Evolutionary conservation across 2,797 vertebrate genomes (phyloP), one percentile per base, ranked within the genome.

Genomic region (Trachurus trachurus): DNA sequence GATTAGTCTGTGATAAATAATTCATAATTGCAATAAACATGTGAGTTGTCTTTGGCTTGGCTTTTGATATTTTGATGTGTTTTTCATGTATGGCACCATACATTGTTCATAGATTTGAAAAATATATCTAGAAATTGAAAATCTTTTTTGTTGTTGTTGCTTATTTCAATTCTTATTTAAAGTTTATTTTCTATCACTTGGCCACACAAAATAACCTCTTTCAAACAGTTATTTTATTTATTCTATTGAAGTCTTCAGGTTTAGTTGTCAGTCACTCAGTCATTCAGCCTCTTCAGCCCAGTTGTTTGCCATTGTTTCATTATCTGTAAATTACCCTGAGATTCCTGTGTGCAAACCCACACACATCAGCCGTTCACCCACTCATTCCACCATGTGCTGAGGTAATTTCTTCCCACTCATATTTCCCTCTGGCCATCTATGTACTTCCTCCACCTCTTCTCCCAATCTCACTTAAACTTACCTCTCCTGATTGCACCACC

Each of bases 401-500:
- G 37, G 21, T 45, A 66, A 80, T 45, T 26, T 40, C 9, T 1
- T 0, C 11, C n/a, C 15, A 9, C 56, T 67, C 45, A 15, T 63
- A 57, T 54, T 53, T 68, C 64, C 67, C 31, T 81, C 63, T 12
- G 2, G 56, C 58, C 67, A 74, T 61, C 45, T 29, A 58, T 81
- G 74, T 19, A 9, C 52, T 52, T 13, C 11, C 29, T 64, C 56
- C 31, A 56, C 31, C 56, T 44, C 68, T 37, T 15, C 57, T 19
- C 42, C 42, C 57, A 40, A 4, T 22, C 9, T 52, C 31, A 50
- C 54, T 78, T 73, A 66, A 65, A 74, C 42, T 42, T 63, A 34
- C 54, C 57, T 26, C 59, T 65, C 26, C 19, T 62, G 42, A 34
- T 39, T 52, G 47, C 26, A 40, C 71, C 59, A 29, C 19, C 49